Evolutionary conservation across 2,113 vertebrate species (phyloP), one percentile per base, ranked within the genome.

Genomic region (Catharus bicknelli): DNA sequence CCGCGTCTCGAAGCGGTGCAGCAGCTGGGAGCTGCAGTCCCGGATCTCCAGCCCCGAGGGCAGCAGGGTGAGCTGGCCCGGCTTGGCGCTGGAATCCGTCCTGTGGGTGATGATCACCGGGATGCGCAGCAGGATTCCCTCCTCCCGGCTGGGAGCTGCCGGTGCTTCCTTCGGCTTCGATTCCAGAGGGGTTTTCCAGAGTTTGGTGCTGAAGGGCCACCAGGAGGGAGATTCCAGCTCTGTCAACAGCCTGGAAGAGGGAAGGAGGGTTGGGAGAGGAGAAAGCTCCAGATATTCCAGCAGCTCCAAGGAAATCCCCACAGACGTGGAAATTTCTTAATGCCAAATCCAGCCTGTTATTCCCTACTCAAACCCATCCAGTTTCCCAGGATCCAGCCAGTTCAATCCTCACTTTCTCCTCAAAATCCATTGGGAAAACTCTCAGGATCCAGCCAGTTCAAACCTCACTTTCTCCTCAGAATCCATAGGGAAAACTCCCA

Each of bases 211-310:
- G 74, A 99, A 99, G 0, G 99, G 99, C 99, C 99, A 99, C 99
- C 99, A 99, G 42, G 98, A 93, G 1, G 99, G 99, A 85, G 98
- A 98, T 91, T 99, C 99, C 19, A 99, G 97, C 88, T 99, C 98
- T 1, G 97, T 98, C 75, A 99, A 88, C 61, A 99, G 95, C 94
- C 99, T 99, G 95, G 43, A 0, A 2, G 58, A 68, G 70, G 63
- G 68, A 45, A 82, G 13, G 19, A 47, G 27, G 0, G 30, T 68
- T 15, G 68, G 83, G 17, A 83, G 17, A 53, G 7, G 10, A 29
- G n/a, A 57, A 29, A 30, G 27, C 36, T 57, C 4, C 0, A 4
- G 21, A 48, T 48, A 26, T 16, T 43, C 61, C 69, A 50, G 10
- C 55, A 86, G 18, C 13, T 61, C 91, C 85, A 43, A 81, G 48